These are phyloP conservation scores for Wiebesia pumilae DNA, from an alignment of 1,140 invertebrate species.

Conservation along the genomic window DNA sequence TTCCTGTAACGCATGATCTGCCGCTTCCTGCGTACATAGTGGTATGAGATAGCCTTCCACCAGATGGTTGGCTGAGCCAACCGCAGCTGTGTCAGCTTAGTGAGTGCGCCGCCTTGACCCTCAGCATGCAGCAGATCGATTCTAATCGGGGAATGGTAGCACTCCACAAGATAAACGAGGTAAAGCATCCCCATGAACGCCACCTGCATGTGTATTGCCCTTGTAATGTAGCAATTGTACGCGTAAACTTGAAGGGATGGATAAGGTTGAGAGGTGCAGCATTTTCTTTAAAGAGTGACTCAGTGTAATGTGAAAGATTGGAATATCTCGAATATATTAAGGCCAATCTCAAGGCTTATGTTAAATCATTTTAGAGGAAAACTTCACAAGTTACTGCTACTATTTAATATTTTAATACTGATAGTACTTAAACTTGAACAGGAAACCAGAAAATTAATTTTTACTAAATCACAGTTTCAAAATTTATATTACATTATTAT, in stretches of 20 bases:
- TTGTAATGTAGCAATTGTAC: not conserved
- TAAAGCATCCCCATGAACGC: slow-evolving; percentile 88
- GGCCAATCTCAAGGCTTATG: no score
- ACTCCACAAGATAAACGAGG: slow-evolving; percentile 89
- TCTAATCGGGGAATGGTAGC: slow-evolving; percentile 86
- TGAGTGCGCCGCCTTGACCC: slow-evolving; percentile 80
- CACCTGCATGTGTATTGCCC: slow-evolving; percentile 65
- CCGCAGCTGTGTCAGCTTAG: slow-evolving; percentile 82
- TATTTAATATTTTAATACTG: no score
- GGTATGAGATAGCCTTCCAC: slow-evolving; percentile 93
- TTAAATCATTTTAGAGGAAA: no score
- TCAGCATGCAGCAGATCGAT: slow-evolving; percentile 79
- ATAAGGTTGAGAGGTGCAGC: no score
- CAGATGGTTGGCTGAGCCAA: slow-evolving; percentile 86
- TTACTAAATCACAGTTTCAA: no score
- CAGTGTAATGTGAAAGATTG: no score
- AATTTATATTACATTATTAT: no score
- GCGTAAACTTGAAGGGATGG: not conserved
- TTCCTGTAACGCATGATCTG: slow-evolving; percentile 87
- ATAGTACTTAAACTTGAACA: no score
- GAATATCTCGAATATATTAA: no score
- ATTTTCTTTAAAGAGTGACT: no score
- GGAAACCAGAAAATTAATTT: no score
- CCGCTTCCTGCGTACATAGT: slow-evolving; percentile 87
- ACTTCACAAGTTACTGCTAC: no score